phyloP scores from a whole-genome alignment of 2,797 vertebrate species.

The Atherinosoma microstoma region DNA sequence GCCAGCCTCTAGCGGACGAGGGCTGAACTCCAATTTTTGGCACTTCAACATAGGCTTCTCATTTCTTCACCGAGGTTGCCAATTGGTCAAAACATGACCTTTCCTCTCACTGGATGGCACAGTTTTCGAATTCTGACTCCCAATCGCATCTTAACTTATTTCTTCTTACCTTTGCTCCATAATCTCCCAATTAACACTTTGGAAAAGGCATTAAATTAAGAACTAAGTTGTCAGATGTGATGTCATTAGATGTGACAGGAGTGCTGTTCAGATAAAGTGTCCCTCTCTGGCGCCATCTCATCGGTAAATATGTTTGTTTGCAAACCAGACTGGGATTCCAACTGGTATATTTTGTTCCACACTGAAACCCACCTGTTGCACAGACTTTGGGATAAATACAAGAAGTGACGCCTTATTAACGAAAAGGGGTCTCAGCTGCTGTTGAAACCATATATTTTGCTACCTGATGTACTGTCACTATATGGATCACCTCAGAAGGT shows the following conservation, averaged over 20 bases:
- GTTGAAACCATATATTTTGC: constrained; percentile 12
- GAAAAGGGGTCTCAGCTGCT: constrained; percentile 16
- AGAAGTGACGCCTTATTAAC: constrained; percentile 18
- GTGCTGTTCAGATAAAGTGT: constrained; percentile 35
- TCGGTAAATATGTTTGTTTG: constrained; percentile 13
- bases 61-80: too few relatives aligned
- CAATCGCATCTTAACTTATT: neutral
- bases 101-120: neutral
- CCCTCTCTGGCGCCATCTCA: constrained; percentile 21
- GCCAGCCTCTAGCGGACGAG: too few relatives aligned
- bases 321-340: neutral
- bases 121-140: neutral
- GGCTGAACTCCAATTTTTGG: too few relatives aligned
- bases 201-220: constrained; percentile 39
- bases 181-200: constrained; percentile 15
- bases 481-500: neutral
- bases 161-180: constrained; percentile 3
- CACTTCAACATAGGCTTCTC: too few relatives aligned
- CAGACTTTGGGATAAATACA: constrained; percentile 28
- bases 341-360: constrained; percentile 4
- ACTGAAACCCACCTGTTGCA: constrained; percentile 52
- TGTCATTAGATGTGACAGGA: constrained; percentile 5
- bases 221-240: constrained; percentile 7
- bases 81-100: neutral
- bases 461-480: constrained; percentile 7